These are phyloP conservation scores for Chamaetylas fuelleborni DNA, from an alignment of 2,113 vertebrate species.

Conservation along the genomic window DNA sequence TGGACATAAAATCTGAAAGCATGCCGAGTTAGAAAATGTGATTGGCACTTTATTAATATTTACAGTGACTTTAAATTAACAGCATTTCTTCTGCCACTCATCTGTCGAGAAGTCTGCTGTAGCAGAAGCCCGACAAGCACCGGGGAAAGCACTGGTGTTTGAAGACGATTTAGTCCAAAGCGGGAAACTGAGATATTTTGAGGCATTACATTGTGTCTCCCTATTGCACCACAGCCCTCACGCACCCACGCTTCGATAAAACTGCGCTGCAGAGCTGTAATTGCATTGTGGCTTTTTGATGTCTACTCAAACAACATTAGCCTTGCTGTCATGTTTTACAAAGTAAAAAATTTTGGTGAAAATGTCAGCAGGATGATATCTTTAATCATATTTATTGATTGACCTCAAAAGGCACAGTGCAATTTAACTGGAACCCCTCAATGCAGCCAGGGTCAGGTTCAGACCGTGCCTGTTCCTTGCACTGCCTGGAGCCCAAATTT, in stretches of 20 bases:
- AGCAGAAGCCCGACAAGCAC: not conserved
- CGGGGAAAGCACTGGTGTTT: not conserved
- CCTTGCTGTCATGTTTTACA: slow-evolving; percentile 39
- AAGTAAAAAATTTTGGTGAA: slow-evolving; percentile 22
- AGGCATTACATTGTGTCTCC: not conserved
- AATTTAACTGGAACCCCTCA: slow-evolving; percentile 15
- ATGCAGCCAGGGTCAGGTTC: not conserved
- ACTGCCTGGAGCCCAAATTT: not conserved
- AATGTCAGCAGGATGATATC: slow-evolving; percentile 48
- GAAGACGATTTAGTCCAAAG: not conserved
- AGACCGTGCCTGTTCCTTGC: not conserved
- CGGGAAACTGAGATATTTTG: not conserved
- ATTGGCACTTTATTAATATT: not conserved
- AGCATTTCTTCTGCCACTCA: not conserved
- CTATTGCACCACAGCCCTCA: not conserved
- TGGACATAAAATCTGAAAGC: not conserved
- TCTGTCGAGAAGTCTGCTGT: not conserved
- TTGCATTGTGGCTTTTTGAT: slow-evolving; percentile 50
- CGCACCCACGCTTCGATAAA: not conserved
- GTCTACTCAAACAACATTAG: slow-evolving; percentile 48
- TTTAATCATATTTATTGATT: slow-evolving; percentile 48
- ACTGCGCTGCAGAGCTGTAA: slow-evolving; percentile 1
- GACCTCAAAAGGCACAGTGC: not conserved
- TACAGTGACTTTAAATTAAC: not conserved
- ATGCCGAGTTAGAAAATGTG: not conserved